Conservation (phyloP, 2,888 invertebrate genomes). For the Caenorhabditis doughertyi region DNA sequence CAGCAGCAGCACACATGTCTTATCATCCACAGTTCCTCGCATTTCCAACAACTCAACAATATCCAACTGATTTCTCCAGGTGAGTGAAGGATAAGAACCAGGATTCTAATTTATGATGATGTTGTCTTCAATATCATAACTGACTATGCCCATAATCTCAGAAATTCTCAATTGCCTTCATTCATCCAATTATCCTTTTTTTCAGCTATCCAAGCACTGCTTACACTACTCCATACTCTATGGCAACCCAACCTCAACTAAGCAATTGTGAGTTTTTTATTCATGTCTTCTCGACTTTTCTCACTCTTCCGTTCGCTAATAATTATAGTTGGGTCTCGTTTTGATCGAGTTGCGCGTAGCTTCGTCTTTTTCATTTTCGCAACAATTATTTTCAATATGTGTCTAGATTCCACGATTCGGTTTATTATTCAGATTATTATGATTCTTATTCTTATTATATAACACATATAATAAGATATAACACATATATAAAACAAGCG, state of each 20-base stretch:
- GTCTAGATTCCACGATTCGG: slow-evolving; percentile 14
- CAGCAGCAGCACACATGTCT: slow-evolving; percentile 44
- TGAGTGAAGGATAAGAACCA: slow-evolving; percentile 1
- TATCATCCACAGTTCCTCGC: slow-evolving; percentile 30
- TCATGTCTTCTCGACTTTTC: slow-evolving; percentile 31
- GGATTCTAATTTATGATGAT: too few relatives aligned
- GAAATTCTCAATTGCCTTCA: neutral
- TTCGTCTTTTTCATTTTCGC: slow-evolving; percentile 25
- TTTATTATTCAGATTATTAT: slow-evolving; percentile 14
- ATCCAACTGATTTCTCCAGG: slow-evolving; percentile 51
- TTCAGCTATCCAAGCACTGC: slow-evolving; percentile 44
- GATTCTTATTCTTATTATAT: slow-evolving; percentile 43
- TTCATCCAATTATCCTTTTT: neutral
- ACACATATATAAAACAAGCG: slow-evolving; percentile 17
- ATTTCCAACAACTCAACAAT: slow-evolving; percentile 43
- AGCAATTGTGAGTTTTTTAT: slow-evolving; percentile 54
- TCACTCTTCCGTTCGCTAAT: slow-evolving; percentile 23
- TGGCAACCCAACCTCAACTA: slow-evolving; percentile 44
- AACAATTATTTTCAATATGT: slow-evolving; percentile 48
- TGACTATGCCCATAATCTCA: too few relatives aligned
- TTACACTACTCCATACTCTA: slow-evolving; percentile 35
- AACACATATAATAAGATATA: too few relatives aligned
- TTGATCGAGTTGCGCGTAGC: slow-evolving; percentile 42
- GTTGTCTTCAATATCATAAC: too few relatives aligned
- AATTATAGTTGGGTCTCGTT: slow-evolving; percentile 42